Conservation (phyloP, 2,888 invertebrate species). For the Ischnus inquisitorius region DNA sequence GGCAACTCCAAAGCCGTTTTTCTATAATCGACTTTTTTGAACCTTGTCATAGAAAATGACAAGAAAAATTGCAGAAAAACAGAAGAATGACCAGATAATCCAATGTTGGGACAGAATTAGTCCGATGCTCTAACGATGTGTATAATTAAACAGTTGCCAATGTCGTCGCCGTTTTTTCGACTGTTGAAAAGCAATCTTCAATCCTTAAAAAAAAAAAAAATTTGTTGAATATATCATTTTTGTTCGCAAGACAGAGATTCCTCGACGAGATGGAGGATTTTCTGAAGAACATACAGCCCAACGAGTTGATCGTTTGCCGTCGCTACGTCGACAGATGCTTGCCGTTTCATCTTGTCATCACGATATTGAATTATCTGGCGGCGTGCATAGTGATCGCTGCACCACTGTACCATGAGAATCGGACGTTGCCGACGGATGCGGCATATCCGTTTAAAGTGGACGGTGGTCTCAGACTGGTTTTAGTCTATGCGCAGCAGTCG, state of each 20-base stretch:
- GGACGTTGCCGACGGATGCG: constrained; percentile 62
- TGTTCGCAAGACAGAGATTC: constrained; percentile 61
- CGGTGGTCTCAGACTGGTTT: constrained; percentile 18
- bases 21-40: no score
- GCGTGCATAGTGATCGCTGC: constrained; percentile 63
- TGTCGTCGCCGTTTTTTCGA: no score
- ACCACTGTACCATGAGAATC: constrained; percentile 64
- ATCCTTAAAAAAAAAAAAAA: no score
- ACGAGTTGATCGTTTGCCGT: constrained; percentile 58
- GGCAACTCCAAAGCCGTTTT: no score
- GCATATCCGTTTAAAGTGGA: constrained; percentile 66
- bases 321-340: constrained; percentile 64
- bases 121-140: no score
- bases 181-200: no score
- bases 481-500: constrained; percentile 60
- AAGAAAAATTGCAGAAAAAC: no score
- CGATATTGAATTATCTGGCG: constrained; percentile 62
- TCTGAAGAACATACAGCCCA: constrained; percentile 49
- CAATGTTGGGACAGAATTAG: no score
- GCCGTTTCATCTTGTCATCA: constrained; percentile 55
- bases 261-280: constrained; percentile 68
- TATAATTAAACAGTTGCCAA: no score
- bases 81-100: no score
- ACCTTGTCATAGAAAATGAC: no score
- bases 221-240: background rate